Evolutionary conservation across 2,888 invertebrate genomes (phyloP).

Genomic region (Drosophila nigricruria): DNA sequence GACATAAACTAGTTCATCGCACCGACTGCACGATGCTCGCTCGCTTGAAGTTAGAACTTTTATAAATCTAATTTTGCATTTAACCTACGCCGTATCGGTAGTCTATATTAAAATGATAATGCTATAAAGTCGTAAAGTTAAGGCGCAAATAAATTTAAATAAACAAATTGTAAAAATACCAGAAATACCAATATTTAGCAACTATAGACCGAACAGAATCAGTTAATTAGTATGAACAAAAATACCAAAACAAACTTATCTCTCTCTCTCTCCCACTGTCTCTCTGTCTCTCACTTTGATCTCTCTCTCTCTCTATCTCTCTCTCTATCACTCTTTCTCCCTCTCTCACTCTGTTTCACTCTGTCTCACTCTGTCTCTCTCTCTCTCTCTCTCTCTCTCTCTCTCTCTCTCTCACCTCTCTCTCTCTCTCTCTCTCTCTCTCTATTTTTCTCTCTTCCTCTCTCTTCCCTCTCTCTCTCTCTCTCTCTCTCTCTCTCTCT

Average conservation of each 20-base stretch:
- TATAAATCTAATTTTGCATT: background rate
- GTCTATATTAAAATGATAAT: background rate
- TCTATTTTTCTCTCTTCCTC: too few relatives aligned
- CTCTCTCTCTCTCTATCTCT: background rate
- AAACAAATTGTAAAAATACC: background rate
- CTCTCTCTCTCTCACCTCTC: too few relatives aligned
- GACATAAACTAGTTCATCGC: background rate
- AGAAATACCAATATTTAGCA: background rate
- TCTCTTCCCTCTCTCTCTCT: background rate
- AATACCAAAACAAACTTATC: background rate
- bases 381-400: background rate
- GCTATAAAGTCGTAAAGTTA: background rate
- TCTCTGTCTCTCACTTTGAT: background rate
- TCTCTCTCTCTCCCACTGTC: background rate
- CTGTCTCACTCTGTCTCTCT: background rate
- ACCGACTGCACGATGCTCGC: slow-evolving; percentile 5
- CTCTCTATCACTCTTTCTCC: background rate
- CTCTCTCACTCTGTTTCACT: background rate
- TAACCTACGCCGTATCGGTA: background rate
- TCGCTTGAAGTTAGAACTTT: background rate
- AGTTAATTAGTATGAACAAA: too few relatives aligned
- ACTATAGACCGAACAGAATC: background rate
- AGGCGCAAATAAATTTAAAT: background rate
- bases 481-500: background rate
- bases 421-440: background rate